Conservation (phyloP, 53 echinoderm and acorn worm species). For the Holothuria leucospilota region DNA sequence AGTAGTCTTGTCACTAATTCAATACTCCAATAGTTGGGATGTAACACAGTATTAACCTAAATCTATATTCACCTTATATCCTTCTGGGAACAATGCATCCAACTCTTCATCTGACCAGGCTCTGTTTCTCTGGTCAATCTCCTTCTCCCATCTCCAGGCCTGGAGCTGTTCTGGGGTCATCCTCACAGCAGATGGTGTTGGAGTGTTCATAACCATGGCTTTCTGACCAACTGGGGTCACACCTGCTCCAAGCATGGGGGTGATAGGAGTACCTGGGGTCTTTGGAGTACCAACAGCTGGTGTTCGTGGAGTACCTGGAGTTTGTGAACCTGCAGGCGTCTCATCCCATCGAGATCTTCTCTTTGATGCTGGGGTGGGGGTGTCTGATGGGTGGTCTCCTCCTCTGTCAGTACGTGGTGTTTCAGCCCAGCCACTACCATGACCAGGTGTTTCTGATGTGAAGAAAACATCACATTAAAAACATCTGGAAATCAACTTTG, state of each 20-base stretch:
- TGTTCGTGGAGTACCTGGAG: slow-evolving; percentile 65
- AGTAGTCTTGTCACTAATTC: no score
- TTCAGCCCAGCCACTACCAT: slow-evolving; percentile 99
- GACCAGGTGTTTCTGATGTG: slow-evolving; percentile 90
- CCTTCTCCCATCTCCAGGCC: slow-evolving; percentile 99
- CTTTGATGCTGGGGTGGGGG: slow-evolving; percentile 96
- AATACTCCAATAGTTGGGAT: no score
- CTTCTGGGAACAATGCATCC: slow-evolving; percentile 95
- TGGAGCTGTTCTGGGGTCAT: slow-evolving; percentile 99
- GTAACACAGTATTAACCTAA: no score
- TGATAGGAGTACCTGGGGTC: slow-evolving; percentile 72
- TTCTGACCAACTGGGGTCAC: slow-evolving; percentile 91
- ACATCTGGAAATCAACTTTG: no score
- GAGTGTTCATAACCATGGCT: slow-evolving; percentile 90
- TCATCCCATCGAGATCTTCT: slow-evolving; percentile 97
- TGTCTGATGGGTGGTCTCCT: slow-evolving; percentile 85
- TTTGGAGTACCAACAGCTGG: slow-evolving; percentile 57
- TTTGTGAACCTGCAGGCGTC: slow-evolving; percentile 92
- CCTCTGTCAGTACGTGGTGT: slow-evolving; percentile 99
- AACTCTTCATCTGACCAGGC: slow-evolving; percentile 91
- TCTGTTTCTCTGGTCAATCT: slow-evolving; percentile 97
- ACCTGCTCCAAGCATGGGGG: slow-evolving; percentile 62
- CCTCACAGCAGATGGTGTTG: slow-evolving; percentile 80
- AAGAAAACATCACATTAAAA: not conserved
- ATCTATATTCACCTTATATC: slow-evolving; percentile 81